Percentiles rank a stretch among this genome's conserved stretches.
phyloP scores from a whole-genome alignment of 1,140 invertebrate species.

The Trichonephila inaurata region DNA sequence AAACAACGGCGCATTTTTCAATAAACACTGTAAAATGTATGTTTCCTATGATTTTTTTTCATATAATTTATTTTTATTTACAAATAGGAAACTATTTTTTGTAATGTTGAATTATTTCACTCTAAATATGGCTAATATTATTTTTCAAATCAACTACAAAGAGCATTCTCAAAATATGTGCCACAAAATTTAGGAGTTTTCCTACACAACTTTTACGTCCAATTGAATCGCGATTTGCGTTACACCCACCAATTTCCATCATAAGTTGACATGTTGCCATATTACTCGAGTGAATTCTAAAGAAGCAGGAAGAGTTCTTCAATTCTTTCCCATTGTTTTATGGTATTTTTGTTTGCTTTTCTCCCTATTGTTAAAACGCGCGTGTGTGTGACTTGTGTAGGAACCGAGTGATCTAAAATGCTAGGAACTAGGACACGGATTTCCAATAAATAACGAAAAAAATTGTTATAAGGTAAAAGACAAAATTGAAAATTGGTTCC shows the following conservation, averaged over 20 bases:
- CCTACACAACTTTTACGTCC: background rate
- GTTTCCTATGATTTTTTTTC: too few species aligned
- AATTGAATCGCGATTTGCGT: background rate
- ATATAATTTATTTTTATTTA: too few species aligned
- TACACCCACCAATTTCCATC: background rate
- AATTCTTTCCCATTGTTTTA: slow-evolving; percentile 17
- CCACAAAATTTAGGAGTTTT: background rate
- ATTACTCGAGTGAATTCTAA: background rate
- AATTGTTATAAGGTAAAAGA: background rate
- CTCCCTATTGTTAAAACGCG: background rate
- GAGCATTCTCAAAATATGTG: background rate
- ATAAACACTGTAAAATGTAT: too few species aligned
- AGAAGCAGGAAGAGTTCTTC: slow-evolving; percentile 29
- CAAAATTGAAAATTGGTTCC: background rate
- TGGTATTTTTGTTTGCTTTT: background rate
- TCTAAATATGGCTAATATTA: too few species aligned
- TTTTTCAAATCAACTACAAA: too few species aligned
- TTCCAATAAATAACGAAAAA: slow-evolving; percentile 4
- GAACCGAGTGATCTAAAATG: background rate
- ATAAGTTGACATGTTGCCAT: slow-evolving; percentile 18
- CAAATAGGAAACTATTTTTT: too few species aligned
- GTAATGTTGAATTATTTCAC: too few species aligned
- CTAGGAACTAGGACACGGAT: slow-evolving; percentile 23
- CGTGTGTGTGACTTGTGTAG: background rate
- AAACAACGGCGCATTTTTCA: too few species aligned